Evolutionary conservation across 2,113 vertebrate genomes (phyloP).

Genomic region (Abramis brama): DNA sequence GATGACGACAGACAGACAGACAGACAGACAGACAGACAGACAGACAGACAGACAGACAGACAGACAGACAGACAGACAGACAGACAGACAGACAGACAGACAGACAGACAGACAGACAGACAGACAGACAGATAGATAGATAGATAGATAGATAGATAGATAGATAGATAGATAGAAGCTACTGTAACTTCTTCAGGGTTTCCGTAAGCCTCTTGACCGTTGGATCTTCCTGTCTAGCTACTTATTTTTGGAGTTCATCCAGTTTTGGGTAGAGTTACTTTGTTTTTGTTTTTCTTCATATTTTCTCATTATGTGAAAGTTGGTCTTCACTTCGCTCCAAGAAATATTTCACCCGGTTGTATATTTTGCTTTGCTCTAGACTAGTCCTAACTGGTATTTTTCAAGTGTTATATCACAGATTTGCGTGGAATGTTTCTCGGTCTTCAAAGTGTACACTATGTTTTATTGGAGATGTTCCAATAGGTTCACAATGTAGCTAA

Average conservation of each 20-base stretch:
- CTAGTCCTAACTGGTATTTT: not conserved
- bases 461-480: not conserved
- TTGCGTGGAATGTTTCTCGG: not conserved
- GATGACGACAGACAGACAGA: too few relatives aligned
- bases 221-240: not conserved
- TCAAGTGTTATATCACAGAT: not conserved
- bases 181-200: not conserved
- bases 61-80: too few relatives aligned
- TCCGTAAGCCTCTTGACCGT: not conserved
- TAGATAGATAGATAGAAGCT: not conserved
- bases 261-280: not conserved
- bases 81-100: not conserved
- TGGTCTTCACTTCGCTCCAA: not conserved
- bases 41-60: fast-evolving
- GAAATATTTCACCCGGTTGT: not conserved
- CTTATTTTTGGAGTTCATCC: conserved; percentile 7
- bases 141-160: too few relatives aligned
- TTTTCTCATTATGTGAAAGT: not conserved
- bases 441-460: not conserved
- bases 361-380: not conserved
- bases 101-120: too few relatives aligned
- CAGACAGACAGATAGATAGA: too few relatives aligned
- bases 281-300: not conserved
- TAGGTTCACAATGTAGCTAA: not conserved
- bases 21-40: not conserved